Base-by-base conservation (phyloP, 1,140 invertebrate genomes). In the Microplitis mediator region DNA sequence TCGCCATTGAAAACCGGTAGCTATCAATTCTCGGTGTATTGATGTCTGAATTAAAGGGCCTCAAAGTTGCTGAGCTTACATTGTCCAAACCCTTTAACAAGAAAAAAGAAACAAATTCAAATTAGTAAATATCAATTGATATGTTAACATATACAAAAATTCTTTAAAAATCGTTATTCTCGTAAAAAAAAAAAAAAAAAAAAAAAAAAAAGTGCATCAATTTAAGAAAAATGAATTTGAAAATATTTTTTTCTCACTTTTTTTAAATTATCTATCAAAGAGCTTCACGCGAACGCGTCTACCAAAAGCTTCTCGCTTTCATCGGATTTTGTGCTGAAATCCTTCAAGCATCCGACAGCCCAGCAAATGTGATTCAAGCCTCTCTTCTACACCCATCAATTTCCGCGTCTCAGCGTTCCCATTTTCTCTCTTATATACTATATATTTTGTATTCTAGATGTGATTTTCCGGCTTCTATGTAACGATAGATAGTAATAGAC, bases 1-100 rank as follows among this genome's bases (percentile, higher is more conserved):
- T 97, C 3, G 95, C 95, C 94, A 96, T 96, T 34, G 95, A 96
- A 83, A 97, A 95, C 77, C 95, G 89, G 85, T 96, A 96, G 60
- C 93, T 93, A 84, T 95, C 94, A 78, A 95, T 95, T 74, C 93
- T 89, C 23, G 92, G 92, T 50, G 90, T 88, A 72, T 90, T 88
- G 76, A 91, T 89, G 76, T 92, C 90, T 52, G 90, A 88, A 76
- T 89, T 89, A 77, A 90, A 87, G 51, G 89, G 89, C 78, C 88
- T 87, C 73, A 90, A 85, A 70, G 86, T 86, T 36, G 86, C 86
- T n/a, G 88, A 88, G 78, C 88, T 89, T 66, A 88, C 86, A 84
- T 89, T 91, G 78, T 92, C 91, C 78, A 92, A 80, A 74, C 91
- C 91, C 91, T 92, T 84, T 6, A 91, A 90, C 77, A 86, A 82